phyloP scores from a whole-genome alignment of 2,797 vertebrate genomes.

The Pantherophis alleghaniensis region DNA sequence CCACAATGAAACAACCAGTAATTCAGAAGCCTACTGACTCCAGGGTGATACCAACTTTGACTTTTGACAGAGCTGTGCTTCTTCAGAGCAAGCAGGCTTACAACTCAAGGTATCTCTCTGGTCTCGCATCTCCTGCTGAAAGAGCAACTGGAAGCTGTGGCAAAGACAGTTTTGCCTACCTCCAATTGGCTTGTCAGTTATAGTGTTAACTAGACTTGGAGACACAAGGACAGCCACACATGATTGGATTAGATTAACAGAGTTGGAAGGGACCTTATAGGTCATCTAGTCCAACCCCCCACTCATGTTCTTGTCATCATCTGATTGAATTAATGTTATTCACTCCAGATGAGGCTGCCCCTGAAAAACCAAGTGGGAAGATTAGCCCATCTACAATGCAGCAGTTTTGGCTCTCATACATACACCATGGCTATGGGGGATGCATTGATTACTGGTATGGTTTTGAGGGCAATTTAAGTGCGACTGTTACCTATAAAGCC shows the following conservation, averaged over 20 bases:
- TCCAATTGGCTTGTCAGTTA: not conserved
- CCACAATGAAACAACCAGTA: not conserved
- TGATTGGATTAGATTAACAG: no score
- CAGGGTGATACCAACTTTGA: not conserved
- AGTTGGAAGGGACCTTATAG: no score
- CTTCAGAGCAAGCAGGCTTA: not conserved
- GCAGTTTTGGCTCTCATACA: not conserved
- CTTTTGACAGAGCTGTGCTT: not conserved
- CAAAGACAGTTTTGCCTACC: not conserved
- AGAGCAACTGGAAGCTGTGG: not conserved
- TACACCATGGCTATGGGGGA: not conserved
- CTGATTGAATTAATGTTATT: not conserved
- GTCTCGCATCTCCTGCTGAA: not conserved
- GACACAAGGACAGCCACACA: not conserved
- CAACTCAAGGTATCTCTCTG: not conserved
- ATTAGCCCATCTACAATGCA: not conserved
- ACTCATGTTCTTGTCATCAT: not conserved
- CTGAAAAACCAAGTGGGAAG: not conserved
- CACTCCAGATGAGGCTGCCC: not conserved
- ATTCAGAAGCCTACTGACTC: not conserved
- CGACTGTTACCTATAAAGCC: not conserved
- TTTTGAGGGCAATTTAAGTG: not conserved
- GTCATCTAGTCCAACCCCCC: no score
- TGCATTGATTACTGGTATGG: not conserved
- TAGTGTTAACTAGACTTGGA: not conserved